Evolutionary conservation across 1,140 invertebrate species (phyloP), one percentile per base, ranked within the genome.

Genomic region (Hypsibius dujardini): DNA sequence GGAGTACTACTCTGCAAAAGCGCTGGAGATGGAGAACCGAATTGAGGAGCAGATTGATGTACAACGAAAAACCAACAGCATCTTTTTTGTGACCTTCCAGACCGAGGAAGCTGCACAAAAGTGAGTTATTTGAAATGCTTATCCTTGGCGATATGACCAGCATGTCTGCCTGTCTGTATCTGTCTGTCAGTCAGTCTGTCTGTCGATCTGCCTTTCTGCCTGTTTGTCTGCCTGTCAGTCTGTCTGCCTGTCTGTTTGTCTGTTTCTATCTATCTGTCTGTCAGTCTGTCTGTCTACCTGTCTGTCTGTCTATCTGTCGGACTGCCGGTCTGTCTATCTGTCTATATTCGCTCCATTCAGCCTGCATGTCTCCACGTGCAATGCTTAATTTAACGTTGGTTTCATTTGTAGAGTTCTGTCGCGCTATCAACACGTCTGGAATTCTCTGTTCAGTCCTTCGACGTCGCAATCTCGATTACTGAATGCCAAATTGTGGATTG

Each of bases 81-180:
- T 42, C 3, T 67, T 67, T 45, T 67, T 67, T 42, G 62, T 42
- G 3, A 67, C 62, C 45, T 67, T 67, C 62, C 12, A 67, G 62
- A 45, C 12, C 12, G 62, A 67, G 3, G 42, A 12, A 42, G 42
- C 42, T 12, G 62, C 62, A 12, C 12, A 67, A 15, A 67, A 67
- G 62, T 67, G 45, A 67, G 62, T 67, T 12, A 56, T 56, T 12
- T 56, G 50, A 7, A 56, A n/a, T 56, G n/a, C 7, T 56, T n/a
- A 28, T 28, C 28, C 28, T 28, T 28, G 28, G 28, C 28, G 28
- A 28, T 28, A 28, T 28, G 28, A 28, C 28, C 28, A 28, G 28
- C 28, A 28, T 28, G 28, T 28, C 28, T 28, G 28, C 28, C 28
- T 28, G 28, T 28, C 28, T 28, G 28, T 28, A n/a, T n/a, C 28